Evolutionary conservation across 2,113 vertebrate species (phyloP).

Genomic region (Equus przewalskii): DNA sequence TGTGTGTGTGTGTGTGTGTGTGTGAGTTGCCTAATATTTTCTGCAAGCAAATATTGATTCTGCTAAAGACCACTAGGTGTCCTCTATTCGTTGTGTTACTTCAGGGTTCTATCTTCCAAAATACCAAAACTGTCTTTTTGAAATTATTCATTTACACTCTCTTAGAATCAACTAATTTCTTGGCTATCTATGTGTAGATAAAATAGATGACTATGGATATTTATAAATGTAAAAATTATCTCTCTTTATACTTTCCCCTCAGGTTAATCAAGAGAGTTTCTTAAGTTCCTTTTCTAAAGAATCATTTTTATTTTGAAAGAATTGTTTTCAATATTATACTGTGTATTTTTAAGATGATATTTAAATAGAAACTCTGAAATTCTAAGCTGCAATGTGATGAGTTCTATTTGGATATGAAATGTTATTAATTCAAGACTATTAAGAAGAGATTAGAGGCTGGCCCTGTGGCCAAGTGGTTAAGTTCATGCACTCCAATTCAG

Average conservation of each 20-base stretch:
- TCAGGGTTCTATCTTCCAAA: neutral
- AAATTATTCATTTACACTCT: rapidly evolving
- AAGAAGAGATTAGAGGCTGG: neutral
- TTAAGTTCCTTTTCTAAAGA: constrained; percentile 30
- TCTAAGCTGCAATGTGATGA: neutral
- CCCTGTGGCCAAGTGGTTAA: too few species aligned
- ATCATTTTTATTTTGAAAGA: constrained; percentile 24
- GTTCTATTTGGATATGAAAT: neutral
- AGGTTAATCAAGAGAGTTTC: neutral
- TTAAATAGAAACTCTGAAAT: neutral
- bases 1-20: neutral
- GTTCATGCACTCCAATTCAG: too few species aligned
- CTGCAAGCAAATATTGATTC: neutral
- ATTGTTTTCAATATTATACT: neutral
- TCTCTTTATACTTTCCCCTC: neutral
- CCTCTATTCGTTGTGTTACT: constrained; percentile 75
- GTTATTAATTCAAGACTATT: neutral
- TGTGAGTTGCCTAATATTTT: neutral
- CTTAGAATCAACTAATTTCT: neutral
- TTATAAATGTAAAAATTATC: neutral
- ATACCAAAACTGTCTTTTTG: neutral
- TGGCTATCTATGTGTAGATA: constrained; percentile 12
- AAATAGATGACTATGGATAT: neutral
- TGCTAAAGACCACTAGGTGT: constrained; percentile 82
- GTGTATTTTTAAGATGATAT: neutral